Evolutionary conservation across 2,888 invertebrate species (phyloP), one percentile per base, ranked within the genome.

Genomic region (Philhelius pedissequus): DNA sequence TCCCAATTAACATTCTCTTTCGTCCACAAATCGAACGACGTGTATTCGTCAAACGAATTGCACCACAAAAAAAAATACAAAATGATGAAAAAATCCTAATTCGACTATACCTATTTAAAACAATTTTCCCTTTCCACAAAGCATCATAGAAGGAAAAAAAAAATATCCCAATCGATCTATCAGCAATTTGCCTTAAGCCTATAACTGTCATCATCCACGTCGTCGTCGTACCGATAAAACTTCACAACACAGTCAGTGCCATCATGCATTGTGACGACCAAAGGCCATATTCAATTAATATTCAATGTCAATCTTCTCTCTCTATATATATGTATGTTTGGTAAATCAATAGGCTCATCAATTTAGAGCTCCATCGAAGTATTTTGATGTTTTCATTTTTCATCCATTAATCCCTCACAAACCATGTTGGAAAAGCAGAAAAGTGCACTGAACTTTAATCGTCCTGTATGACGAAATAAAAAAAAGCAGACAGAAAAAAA

Each of bases 361-460:
- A 71, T 78, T 66, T 64, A 56, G 45, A 56, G 64, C 56, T 43
- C 62, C 64, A 66, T 71, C 35, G 38, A 15, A 18, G 38, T 7
- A 15, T 43, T 74, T 50, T 70, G 40, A 70, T 70, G 56, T 70
- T 81, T 76, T 66, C 62, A 52, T 78, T 69, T 68, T 69, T 40
- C 56, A 38, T 54, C 56, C 38, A 27, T 9, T 40, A 27, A 54
- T 15, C 52, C 6, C 4, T 32, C 27, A 25, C 18, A 11, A 20
- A 18, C 11, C 27, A 20, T 32, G 20, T 45, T 27, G 3, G 18
- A 22, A n/a, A n/a, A 32, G 27, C 9, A 48, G 15, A 35, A 48
- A 18, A 56, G 74, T 79, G 64, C 83, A 83, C 9, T 78, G 83
- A 78, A 83, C 83, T 70, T 62, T 64, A 66, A 64, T 66, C 64